These are phyloP conservation scores for Bungarus multicinctus DNA, from an alignment of 2,113 vertebrate genomes.

Conservation along the genomic window DNA sequence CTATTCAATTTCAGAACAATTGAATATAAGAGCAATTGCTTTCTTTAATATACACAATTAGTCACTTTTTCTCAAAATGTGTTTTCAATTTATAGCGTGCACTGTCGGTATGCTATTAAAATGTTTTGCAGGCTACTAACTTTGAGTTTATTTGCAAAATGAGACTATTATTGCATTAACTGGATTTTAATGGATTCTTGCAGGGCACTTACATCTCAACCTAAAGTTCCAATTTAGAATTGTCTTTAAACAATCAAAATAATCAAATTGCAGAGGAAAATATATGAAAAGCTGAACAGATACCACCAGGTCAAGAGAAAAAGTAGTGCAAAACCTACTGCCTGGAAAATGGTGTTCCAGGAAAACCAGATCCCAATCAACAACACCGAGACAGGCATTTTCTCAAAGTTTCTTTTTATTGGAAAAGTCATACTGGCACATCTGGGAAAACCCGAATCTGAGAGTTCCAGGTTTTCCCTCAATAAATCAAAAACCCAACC, in stretches of 20 bases:
- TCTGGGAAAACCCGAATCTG: no score
- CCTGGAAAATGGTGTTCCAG: slow-evolving; percentile 35
- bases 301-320: slow-evolving; percentile 42
- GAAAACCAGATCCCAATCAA: no score
- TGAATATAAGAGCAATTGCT: background rate
- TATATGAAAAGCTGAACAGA: slow-evolving; percentile 11
- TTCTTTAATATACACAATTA: background rate
- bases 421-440: no score
- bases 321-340: slow-evolving; percentile 36
- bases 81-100: background rate
- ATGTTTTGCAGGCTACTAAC: background rate
- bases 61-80: background rate
- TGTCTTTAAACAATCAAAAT: slow-evolving; percentile 49
- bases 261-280: slow-evolving; percentile 32
- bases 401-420: no score
- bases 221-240: slow-evolving; percentile 41
- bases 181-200: background rate
- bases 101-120: background rate
- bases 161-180: fast-evolving
- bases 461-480: no score
- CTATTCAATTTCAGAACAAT: background rate
- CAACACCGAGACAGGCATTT: no score
- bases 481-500: no score
- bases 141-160: slow-evolving; percentile 5
- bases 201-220: slow-evolving; percentile 27